Conservation (phyloP, 53 echinoderm and acorn worm species). For the Antedon mediterranea region DNA sequence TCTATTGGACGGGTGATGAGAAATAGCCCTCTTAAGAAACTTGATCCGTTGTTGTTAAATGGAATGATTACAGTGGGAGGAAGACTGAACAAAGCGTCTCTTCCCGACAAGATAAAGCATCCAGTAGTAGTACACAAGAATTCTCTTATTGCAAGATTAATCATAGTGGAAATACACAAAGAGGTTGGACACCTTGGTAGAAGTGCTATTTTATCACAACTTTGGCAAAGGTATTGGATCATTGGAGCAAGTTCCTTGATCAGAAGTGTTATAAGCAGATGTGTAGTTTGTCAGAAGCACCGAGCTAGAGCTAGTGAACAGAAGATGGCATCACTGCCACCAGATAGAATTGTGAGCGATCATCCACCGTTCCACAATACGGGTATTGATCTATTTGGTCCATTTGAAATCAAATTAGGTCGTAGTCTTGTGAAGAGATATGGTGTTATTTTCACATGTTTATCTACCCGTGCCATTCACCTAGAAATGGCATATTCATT, state of each 20-base stretch:
- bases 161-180: background rate
- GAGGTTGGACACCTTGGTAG: background rate
- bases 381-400: slow-evolving; percentile 6
- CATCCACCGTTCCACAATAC: background rate
- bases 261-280: background rate
- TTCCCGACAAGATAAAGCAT: slow-evolving; percentile 3
- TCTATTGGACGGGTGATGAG: background rate
- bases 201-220: background rate
- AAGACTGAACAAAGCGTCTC: background rate
- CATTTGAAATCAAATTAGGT: slow-evolving; percentile 25
- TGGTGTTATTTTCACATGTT: slow-evolving; percentile 38
- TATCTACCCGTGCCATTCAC: slow-evolving; percentile 30
- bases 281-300: background rate
- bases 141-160: background rate
- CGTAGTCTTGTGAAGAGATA: slow-evolving; percentile 26
- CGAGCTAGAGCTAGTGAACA: background rate
- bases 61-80: slow-evolving; percentile 9
- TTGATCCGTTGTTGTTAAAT: background rate
- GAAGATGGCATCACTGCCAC: background rate
- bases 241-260: background rate
- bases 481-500: slow-evolving; percentile 24
- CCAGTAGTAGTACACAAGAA: background rate
- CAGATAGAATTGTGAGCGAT: background rate
- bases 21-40: background rate
- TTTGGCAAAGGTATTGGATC: background rate